phyloP scores from a whole-genome alignment of 2,797 vertebrate species.

The Pelodytes ibericus region DNA sequence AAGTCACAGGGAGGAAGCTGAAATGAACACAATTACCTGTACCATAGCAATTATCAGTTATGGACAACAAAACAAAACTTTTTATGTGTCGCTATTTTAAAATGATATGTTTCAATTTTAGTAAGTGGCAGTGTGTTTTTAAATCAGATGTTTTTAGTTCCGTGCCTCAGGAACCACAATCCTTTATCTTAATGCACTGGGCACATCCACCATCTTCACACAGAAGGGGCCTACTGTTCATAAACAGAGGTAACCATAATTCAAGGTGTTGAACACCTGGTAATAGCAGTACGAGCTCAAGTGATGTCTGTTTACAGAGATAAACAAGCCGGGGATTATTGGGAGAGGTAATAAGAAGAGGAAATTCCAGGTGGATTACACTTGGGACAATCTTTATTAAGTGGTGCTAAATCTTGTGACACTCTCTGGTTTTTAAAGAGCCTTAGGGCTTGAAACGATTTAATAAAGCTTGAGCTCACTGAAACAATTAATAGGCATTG shows the following conservation, averaged over 20 bases:
- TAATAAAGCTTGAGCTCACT: not conserved
- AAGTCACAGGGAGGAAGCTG: too few species aligned
- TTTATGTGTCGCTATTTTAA: too few species aligned
- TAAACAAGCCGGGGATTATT: not conserved
- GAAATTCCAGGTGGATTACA: conserved; percentile 38
- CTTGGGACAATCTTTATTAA: not conserved
- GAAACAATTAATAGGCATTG: not conserved
- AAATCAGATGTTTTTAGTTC: not conserved
- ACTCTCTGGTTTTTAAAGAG: not conserved
- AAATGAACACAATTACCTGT: too few species aligned
- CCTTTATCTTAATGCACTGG: not conserved
- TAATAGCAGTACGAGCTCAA: not conserved
- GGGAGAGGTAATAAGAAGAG: conserved; percentile 4
- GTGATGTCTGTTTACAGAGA: conserved; percentile 1
- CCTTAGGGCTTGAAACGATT: not conserved
- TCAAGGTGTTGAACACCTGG: conserved; percentile 25
- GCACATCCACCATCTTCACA: not conserved
- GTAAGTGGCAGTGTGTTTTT: not conserved
- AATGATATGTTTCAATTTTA: not conserved
- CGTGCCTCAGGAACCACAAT: too few species aligned
- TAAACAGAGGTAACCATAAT: not conserved
- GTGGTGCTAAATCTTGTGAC: not conserved
- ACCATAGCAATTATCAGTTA: too few species aligned
- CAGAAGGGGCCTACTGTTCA: not conserved
- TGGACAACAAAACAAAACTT: too few species aligned